phyloP scores from a whole-genome alignment of 2,113 vertebrate genomes.

The Seriola dumerili region DNA sequence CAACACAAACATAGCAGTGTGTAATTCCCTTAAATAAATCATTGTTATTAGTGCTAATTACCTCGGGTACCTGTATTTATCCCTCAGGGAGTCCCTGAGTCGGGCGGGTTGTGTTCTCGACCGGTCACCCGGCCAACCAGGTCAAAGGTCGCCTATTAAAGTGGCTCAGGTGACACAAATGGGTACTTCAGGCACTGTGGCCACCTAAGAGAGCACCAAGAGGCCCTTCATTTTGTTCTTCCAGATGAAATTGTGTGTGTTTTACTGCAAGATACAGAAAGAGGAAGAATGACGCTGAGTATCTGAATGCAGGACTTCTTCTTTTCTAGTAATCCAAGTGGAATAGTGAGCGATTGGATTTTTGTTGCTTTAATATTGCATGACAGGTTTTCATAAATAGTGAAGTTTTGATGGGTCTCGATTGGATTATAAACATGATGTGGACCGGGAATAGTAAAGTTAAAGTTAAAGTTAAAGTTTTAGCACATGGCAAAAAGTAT shows the following conservation, averaged over 20 bases:
- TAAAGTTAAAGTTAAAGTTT: background rate
- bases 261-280: slow-evolving; percentile 2
- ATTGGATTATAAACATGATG: background rate
- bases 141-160: slow-evolving; percentile 78
- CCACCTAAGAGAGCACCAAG: slow-evolving; percentile 40
- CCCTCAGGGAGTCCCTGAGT: slow-evolving; percentile 56
- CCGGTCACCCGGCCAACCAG: slow-evolving; percentile 72
- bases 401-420: background rate
- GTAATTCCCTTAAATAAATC: slow-evolving; percentile 59
- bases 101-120: slow-evolving; percentile 61
- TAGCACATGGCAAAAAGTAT: background rate
- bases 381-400: background rate
- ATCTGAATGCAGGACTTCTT: background rate
- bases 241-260: slow-evolving; percentile 15
- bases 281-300: background rate
- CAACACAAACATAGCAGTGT: slow-evolving; percentile 55
- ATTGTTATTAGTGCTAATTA: slow-evolving; percentile 71
- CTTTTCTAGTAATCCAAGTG: background rate
- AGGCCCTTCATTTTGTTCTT: slow-evolving; percentile 38
- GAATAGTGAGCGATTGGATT: background rate
- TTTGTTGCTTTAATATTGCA: background rate
- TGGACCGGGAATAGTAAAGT: background rate
- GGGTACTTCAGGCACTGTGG: slow-evolving; percentile 64
- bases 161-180: slow-evolving; percentile 76
- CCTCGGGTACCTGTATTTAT: slow-evolving; percentile 48